A percentile compares a stretch with the other conserved stretches of the same genome.
phyloP scores from a whole-genome alignment of 2,888 invertebrate genomes.

The Diaprepes abbreviatus region DNA sequence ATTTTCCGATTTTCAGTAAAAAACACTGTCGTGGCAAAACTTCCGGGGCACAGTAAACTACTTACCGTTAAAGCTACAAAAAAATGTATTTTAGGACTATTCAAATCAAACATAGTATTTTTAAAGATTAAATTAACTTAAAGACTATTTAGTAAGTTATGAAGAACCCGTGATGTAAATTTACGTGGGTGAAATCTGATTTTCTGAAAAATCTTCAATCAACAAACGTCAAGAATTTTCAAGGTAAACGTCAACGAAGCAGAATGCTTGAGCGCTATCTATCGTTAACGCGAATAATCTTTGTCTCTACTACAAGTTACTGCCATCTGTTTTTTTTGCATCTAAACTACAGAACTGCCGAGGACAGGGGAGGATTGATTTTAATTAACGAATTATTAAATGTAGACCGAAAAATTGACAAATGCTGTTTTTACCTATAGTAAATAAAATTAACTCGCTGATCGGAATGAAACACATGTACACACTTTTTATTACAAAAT shows the following conservation, averaged over 20 bases:
- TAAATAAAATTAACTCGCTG: too few relatives aligned
- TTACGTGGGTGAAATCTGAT: neutral
- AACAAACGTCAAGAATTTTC: constrained; percentile 12
- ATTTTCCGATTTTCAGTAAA: neutral
- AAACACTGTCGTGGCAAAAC: constrained; percentile 40
- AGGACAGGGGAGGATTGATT: too few relatives aligned
- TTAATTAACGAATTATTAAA: too few relatives aligned
- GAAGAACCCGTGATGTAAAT: neutral
- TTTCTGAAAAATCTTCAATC: constrained; percentile 5
- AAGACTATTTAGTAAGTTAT: neutral
- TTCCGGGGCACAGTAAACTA: constrained; percentile 10
- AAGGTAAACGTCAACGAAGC: constrained; percentile 21
- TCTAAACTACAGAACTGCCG: too few relatives aligned
- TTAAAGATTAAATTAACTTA: neutral
- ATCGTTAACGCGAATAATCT: too few relatives aligned
- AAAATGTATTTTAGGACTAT: constrained; percentile 10
- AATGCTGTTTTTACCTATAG: too few relatives aligned
- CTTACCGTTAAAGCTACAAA: constrained; percentile 41
- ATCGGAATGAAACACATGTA: too few relatives aligned
- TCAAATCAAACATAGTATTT: constrained; percentile 28
- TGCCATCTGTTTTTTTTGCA: too few relatives aligned
- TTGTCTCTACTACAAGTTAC: too few relatives aligned
- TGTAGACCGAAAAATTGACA: too few relatives aligned
- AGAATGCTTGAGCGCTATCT: too few relatives aligned
- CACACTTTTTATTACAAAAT: too few relatives aligned